Evolutionary conservation across 1,140 invertebrate genomes (phyloP), one percentile per base, ranked within the genome.

Genomic region (Ectropis grisescens): DNA sequence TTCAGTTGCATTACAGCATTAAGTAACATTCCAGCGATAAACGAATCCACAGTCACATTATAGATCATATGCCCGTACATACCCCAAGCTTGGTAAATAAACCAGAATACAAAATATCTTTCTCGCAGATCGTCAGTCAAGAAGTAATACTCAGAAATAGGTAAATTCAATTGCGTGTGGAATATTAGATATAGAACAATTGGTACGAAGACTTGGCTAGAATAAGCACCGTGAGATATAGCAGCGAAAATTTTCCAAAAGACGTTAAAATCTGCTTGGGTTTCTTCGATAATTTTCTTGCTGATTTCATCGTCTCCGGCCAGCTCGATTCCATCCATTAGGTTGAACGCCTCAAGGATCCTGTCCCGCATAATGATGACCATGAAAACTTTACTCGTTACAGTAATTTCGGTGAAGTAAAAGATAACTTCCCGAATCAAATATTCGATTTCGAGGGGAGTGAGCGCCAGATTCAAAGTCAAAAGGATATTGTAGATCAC

Each of bases 141-240:
- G 41, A 74, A 76, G 48, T 67, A 71, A 47, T 71, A 76, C 42
- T 60, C 62, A 34, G 58, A 66, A 29, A 76, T 46, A 10, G 69
- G 71, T 29, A 76, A 40, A 26, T 68, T 47, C 13, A 59, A 28
- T 2, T 36, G 33, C 11, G 41, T 35, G 19, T 50, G 46, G 19
- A 51, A 59, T 42, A 64, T 42, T 0, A 60, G 41, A 41, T 58
- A 28, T 11, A 41, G 22, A 11, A 64, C 34, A 35, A 69, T 29
- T 13, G 67, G 59, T 10, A 47, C 9, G 27, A 65, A 34, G 2
- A 61, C 41, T 45, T 46, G 36, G 1, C 36, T 47, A 7, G 33
- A 42, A 50, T 61, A 69, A 11, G 53, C 24, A 10, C 64, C 40
- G 41, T 75, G 44, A 9, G 49, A 59, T 24, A 61, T 29, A 30